phyloP scores from a whole-genome alignment of 2,888 invertebrate genomes.

The Drymonia ruficornis region DNA sequence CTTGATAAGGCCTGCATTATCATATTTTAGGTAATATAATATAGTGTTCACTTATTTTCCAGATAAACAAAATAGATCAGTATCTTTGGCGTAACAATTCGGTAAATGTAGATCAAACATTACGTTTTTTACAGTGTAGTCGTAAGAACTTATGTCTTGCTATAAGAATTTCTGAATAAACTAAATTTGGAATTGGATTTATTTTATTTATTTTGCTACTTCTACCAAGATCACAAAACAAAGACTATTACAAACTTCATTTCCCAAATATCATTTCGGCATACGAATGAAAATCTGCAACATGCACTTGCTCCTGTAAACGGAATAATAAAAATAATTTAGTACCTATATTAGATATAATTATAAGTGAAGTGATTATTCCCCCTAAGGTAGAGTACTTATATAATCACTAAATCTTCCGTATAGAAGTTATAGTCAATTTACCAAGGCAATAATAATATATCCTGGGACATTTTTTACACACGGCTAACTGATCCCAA shows the following conservation, averaged over 20 bases:
- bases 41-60: conserved; percentile 22
- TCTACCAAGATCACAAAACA: background rate
- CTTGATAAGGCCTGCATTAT: background rate
- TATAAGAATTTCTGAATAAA: conserved; percentile 71
- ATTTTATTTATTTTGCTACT: conserved; percentile 17
- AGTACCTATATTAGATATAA: too few species aligned
- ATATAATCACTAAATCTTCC: too few species aligned
- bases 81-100: conserved; percentile 3
- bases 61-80: conserved; percentile 5
- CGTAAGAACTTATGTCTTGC: conserved; percentile 65
- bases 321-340: conserved; percentile 20
- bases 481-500: too few species aligned
- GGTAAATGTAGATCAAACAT: conserved; percentile 38
- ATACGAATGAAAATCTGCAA: conserved; percentile 86
- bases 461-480: too few species aligned
- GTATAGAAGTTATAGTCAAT: too few species aligned
- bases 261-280: conserved; percentile 70
- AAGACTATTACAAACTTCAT: conserved; percentile 4
- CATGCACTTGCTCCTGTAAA: conserved; percentile 88
- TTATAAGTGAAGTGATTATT: too few species aligned
- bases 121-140: conserved; percentile 60
- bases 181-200: conserved; percentile 64
- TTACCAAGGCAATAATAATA: too few species aligned
- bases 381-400: too few species aligned
- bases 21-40: conserved; percentile 8